A percentile compares a stretch with the other conserved stretches of the same genome.
Conservation (phyloP, 2,888 invertebrate species). For the Anthoptus insignis region DNA sequence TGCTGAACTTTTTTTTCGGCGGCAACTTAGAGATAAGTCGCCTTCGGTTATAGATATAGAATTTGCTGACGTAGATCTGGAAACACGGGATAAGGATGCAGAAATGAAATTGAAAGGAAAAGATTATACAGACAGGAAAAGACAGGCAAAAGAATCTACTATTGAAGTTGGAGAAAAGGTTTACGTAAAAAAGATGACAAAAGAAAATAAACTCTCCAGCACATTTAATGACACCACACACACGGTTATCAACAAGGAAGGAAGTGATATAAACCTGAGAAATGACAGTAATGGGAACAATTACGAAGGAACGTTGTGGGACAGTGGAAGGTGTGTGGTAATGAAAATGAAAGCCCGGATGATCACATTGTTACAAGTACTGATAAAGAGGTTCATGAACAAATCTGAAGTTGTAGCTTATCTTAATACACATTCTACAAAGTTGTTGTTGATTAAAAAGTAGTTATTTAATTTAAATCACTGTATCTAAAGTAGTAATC, state of each 20-base stretch:
- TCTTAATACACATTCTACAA: no score
- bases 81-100: conserved; percentile 39
- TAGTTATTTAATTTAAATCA: no score
- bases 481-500: no score
- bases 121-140: conserved; percentile 39
- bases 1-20: conserved; percentile 39
- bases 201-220: conserved; percentile 35
- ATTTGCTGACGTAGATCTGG: conserved; percentile 17
- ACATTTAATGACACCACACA: background rate
- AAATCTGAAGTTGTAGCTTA: no score
- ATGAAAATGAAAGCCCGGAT: background rate
- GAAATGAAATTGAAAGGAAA: conserved; percentile 43
- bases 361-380: no score
- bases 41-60: conserved; percentile 31
- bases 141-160: conserved; percentile 23
- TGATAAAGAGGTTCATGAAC: no score
- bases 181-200: conserved; percentile 37
- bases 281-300: background rate
- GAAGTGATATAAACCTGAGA: background rate
- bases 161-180: conserved; percentile 41
- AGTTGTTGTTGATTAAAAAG: no score
- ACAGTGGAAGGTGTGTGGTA: background rate
- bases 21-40: conserved; percentile 43
- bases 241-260: background rate
- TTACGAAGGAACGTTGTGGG: background rate